Percentiles rank a stretch among this genome's conserved stretches.
Conservation (phyloP, 1,140 invertebrate genomes). For the Danaus plexippus region DNA sequence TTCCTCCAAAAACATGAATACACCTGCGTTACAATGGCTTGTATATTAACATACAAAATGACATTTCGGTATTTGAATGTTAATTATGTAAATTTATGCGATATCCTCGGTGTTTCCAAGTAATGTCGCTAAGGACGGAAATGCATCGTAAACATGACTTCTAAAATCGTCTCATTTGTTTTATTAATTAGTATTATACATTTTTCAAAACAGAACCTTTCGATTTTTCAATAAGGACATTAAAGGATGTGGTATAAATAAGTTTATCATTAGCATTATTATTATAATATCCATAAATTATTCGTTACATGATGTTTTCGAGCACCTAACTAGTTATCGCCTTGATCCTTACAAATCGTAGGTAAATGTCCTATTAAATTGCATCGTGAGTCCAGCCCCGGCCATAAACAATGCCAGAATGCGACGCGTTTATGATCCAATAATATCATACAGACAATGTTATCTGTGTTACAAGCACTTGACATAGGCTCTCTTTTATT, state of each 20-base stretch:
- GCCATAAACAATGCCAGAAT: conserved; percentile 45
- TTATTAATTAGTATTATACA: background rate
- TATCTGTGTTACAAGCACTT: conserved; percentile 14
- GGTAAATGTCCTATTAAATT: conserved; percentile 61
- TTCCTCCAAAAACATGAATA: conserved; percentile 30
- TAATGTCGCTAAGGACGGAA: conserved; percentile 31
- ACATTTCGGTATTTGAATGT: conserved; percentile 39
- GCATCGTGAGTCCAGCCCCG: conserved; percentile 56
- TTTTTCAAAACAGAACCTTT: background rate
- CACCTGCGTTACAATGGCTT: conserved; percentile 46
- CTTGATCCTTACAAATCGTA: conserved; percentile 45
- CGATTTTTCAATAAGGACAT: conserved; percentile 5
- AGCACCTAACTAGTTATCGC: conserved; percentile 34
- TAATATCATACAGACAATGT: conserved; percentile 44
- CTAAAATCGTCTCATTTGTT: background rate
- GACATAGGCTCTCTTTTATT: conserved; percentile 6
- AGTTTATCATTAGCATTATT: background rate
- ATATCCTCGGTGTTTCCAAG: conserved; percentile 44
- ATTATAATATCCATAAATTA: background rate
- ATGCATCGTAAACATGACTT: conserved; percentile 24
- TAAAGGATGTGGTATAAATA: conserved; percentile 1
- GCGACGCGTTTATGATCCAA: conserved; percentile 50
- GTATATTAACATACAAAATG: conserved; percentile 56
- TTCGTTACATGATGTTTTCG: conserved; percentile 18
- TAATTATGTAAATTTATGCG: conserved; percentile 56